Evolutionary conservation across 2,888 invertebrate species (phyloP), one percentile per base, ranked within the genome.

Genomic region (Drosophila robusta): DNA sequence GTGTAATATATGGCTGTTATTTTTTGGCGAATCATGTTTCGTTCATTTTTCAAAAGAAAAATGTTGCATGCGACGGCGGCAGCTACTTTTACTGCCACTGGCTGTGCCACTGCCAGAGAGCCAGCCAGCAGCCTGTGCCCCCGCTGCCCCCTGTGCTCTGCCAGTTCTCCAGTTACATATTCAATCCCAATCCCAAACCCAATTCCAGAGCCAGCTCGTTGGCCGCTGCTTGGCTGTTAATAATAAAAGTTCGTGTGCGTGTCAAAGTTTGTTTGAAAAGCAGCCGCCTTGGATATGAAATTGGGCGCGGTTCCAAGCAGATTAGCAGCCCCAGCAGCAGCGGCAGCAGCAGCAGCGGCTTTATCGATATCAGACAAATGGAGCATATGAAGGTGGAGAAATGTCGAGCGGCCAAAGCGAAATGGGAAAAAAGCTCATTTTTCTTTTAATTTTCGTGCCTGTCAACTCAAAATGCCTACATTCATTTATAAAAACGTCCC

Each of bases 11-110:
- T 67, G 44, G 62, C 56, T 56, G 57, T 68, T 54, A 83, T 81
- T 61, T 79, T 86, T 83, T 80, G 81, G 89, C 88, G 81, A 85
- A 89, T 90, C 87, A 89, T 84, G 78, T 80, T 90, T 80, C 74
- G 77, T 90, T 90, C 90, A 90, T 90, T 90, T 90, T 87, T 90
- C 90, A 90, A 90, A 90, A 82, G 80, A 86, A 87, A 84, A 84
- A 84, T 80, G 83, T 87, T 89, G 85, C 86, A 87, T 84, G 84
- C 79, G 83, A 82, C 79, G 69, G 80, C 79, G 71, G 82, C 79
- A 75, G 88, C 85, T 85, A 80, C 84, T 87, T 78, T 81, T 82
- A 73, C 87, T 85, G 85, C 87, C 82, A 86, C 79, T 78, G 78
- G 64, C 74, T 64, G 67, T 61, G 76, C 70, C 78, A 70, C 58